Evolutionary conservation across 37 sponge, comb jelly and placozoan species (phyloP), one percentile per base, ranked within the genome.

Genomic region (Tethya wilhelma): DNA sequence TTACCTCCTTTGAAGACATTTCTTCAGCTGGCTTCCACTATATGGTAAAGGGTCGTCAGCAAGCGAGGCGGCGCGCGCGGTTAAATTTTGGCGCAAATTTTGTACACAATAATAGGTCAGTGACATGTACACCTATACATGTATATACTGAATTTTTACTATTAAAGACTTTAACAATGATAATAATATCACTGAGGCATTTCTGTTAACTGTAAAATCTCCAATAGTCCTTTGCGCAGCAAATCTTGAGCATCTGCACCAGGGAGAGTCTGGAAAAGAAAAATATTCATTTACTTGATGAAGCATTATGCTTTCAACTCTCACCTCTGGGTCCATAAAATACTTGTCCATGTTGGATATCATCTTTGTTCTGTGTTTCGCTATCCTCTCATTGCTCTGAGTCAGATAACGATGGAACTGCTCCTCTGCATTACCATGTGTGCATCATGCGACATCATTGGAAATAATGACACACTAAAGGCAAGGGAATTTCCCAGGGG

Each of bases 361-460:
- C 62, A 69, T 57, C 39, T 38, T 56, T 8, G 56, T 55, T 37
- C 71, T 68, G 65, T 71, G 44, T 55, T 33, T 69, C 25, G 86
- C 74, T 39, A 90, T 73, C 56, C 77, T 56, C 64, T 90, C 86
- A 49, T 90, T 90, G 78, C 68, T 85, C 1, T 55, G 57, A 5
- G 74, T 74, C 17, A 90, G 44, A 45, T 49, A 90, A 20, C 81
- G 82, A 67, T 80, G 78, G 65, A 90, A 90, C 62, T 76, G 75
- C 64, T 90, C 91, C 71, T 90, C 91, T 89, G 64, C 2, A 67
- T 37, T 28, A n/a, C n/a, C n/a, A n/a, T n/a, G n/a, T n/a, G n/a
- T n/a, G n/a, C n/a, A n/a, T n/a, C n/a, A n/a, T n/a, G n/a, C n/a
- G n/a, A n/a, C n/a, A n/a, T n/a, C n/a, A n/a, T n/a, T n/a, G n/a